phyloP scores from a whole-genome alignment of 2,113 vertebrate species.

The Otus sunia region DNA sequence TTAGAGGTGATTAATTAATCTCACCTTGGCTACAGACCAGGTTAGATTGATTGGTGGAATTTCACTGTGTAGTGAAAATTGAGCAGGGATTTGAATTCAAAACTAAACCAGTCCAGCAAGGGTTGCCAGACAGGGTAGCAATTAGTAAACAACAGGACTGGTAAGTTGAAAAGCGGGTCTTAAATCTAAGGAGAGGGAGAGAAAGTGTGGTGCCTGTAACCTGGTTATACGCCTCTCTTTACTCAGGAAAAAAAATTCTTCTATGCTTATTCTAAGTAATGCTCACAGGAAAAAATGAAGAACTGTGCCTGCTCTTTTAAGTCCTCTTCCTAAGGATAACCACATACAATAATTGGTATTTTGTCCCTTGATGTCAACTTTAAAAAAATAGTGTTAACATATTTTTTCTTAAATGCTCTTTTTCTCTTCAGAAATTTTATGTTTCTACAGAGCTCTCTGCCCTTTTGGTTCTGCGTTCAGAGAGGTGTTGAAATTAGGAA shows the following conservation, averaged over 20 bases:
- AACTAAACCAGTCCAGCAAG: not conserved
- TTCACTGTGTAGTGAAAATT: not conserved
- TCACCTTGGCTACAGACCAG: not conserved
- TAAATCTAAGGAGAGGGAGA: not conserved
- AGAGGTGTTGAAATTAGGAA: not conserved
- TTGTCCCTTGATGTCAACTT: not conserved
- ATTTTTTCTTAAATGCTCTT: not conserved
- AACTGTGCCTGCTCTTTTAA: not conserved
- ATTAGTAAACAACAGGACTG: not conserved
- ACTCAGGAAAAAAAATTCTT: not conserved
- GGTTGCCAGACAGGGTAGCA: not conserved
- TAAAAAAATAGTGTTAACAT: not conserved
- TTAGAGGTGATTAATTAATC: not conserved
- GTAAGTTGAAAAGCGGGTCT: not conserved
- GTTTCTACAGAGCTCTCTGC: not conserved
- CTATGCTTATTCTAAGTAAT: not conserved
- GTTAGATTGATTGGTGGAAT: not conserved
- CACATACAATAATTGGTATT: not conserved
- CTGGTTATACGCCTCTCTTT: not conserved
- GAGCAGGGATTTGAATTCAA: not conserved
- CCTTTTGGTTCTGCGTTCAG: not conserved
- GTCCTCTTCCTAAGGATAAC: not conserved
- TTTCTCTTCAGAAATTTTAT: not conserved
- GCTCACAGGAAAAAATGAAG: not conserved
- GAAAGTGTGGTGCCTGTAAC: not conserved